phyloP scores from a whole-genome alignment of 2,113 vertebrate genomes.

The Actenoides hombroni region DNA sequence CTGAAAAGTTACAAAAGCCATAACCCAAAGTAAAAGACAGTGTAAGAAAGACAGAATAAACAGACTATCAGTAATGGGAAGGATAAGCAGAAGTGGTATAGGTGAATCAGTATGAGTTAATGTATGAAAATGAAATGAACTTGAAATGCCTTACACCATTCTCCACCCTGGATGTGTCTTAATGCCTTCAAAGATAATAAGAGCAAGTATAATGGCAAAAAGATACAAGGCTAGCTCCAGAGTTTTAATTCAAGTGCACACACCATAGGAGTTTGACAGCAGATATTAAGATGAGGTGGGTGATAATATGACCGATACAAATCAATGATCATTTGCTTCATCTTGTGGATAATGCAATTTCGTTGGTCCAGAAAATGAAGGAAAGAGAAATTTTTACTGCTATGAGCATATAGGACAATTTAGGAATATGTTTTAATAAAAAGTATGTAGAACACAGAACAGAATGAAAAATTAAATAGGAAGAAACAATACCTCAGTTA shows the following conservation, averaged over 20 bases:
- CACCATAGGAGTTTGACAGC: background rate
- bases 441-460: background rate
- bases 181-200: background rate
- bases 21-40: background rate
- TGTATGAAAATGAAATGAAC: background rate
- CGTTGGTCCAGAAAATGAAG: background rate
- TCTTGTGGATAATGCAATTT: background rate
- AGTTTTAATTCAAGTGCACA: background rate
- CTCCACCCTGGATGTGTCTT: background rate
- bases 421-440: background rate
- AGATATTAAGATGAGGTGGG: background rate
- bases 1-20: background rate
- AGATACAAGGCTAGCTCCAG: accelerated
- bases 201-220: background rate
- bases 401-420: background rate
- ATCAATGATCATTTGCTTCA: background rate
- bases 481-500: background rate
- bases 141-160: background rate
- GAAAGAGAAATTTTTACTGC: background rate
- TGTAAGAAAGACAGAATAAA: background rate
- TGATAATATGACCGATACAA: background rate
- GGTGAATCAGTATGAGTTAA: background rate
- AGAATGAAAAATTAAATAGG: background rate
- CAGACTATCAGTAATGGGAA: background rate
- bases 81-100: background rate